These are phyloP conservation scores for Pseudonaja textilis DNA, from an alignment of 2,113 vertebrate species.

Conservation along the genomic window DNA sequence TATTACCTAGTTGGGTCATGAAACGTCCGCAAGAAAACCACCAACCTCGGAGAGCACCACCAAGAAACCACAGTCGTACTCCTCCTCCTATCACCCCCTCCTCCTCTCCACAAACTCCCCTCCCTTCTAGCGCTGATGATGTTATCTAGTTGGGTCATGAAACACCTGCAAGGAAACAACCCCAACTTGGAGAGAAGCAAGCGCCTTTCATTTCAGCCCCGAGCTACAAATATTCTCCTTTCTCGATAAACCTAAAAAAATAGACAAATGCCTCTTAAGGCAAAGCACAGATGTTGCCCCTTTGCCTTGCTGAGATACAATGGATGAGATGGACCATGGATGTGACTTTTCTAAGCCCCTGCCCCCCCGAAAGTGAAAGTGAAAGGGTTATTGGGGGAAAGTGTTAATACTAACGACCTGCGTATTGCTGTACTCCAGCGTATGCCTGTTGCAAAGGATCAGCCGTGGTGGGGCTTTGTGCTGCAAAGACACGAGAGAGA, in stretches of 20 bases:
- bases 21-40: not conserved
- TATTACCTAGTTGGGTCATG: not conserved
- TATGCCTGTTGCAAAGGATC: conserved; percentile 99
- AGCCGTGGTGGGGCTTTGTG: conserved; percentile 96
- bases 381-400: conserved; percentile 66
- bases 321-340: not conserved
- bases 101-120: too few relatives aligned
- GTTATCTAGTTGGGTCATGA: too few relatives aligned
- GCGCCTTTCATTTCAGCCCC: not conserved
- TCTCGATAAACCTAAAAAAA: not conserved
- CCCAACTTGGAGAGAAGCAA: too few relatives aligned
- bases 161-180: too few relatives aligned
- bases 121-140: too few relatives aligned
- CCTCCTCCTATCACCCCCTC: too few relatives aligned
- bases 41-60: too few relatives aligned
- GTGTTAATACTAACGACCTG: conserved; percentile 94
- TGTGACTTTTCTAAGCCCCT: not conserved
- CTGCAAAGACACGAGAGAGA: conserved; percentile 79
- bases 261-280: not conserved
- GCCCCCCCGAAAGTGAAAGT: not conserved
- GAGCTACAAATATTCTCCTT: not conserved
- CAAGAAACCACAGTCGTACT: too few relatives aligned
- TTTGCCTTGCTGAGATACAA: too few relatives aligned
- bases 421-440: conserved; percentile 98
- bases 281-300: not conserved